A percentile compares a stretch with the other conserved stretches of the same genome.
Evolutionary conservation across 2,888 invertebrate species (phyloP).

Genomic region (Seira sanloemensis): DNA sequence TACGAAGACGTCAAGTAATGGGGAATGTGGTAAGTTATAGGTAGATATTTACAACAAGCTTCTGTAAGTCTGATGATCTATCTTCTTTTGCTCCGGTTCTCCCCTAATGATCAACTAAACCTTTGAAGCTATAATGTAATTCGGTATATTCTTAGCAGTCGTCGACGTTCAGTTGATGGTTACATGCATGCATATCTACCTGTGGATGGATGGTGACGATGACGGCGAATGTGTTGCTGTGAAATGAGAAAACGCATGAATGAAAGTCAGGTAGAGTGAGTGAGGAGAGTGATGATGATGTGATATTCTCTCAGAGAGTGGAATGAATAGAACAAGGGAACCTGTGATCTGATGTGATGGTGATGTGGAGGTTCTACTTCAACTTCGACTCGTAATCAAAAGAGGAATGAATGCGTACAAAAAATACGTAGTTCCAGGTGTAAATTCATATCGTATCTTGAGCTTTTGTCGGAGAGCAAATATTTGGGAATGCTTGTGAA

Average conservation of each 20-base stretch:
- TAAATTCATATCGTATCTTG: constrained; percentile 1
- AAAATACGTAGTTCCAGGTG: not conserved
- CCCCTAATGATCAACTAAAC: not conserved
- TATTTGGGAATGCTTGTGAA: no score
- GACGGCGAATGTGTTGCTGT: constrained; percentile 28
- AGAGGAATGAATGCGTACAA: not conserved
- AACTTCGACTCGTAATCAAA: not conserved
- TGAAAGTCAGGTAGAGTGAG: constrained; percentile 63
- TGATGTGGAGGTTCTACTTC: not conserved
- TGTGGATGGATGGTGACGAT: not conserved
- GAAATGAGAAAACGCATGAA: constrained; percentile 58
- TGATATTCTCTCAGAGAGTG: constrained; percentile 23
- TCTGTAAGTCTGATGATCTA: not conserved
- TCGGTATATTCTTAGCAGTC: not conserved
- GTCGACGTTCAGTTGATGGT: not conserved
- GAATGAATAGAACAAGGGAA: constrained; percentile 2
- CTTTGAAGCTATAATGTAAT: not conserved
- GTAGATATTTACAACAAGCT: no score
- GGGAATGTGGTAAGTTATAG: no score
- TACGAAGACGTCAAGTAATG: no score
- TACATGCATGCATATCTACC: not conserved
- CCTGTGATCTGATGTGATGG: not conserved
- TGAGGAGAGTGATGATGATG: constrained; percentile 45
- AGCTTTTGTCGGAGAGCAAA: no score
- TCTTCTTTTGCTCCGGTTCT: constrained; percentile 6